phyloP scores from a whole-genome alignment of 2,113 vertebrate genomes.

The Mungos mungo region DNA sequence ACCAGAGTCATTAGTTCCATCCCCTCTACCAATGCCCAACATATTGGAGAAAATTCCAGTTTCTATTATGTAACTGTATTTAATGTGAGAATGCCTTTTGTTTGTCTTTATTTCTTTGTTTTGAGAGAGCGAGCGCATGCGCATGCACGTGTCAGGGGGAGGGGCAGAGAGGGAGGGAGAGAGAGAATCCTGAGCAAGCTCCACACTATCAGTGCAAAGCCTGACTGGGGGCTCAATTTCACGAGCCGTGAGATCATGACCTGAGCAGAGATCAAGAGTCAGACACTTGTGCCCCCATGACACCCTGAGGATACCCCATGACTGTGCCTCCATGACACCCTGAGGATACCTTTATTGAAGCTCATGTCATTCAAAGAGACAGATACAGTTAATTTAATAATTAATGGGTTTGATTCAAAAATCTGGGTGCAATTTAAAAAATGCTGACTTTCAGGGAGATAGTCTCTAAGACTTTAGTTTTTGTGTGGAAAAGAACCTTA shows the following conservation, averaged over 20 bases:
- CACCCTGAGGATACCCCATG: not conserved
- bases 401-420: not conserved
- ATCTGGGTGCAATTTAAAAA: not conserved
- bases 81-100: not conserved
- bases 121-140: no score
- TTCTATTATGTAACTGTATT: not conserved
- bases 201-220: no score
- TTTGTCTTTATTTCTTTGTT: no score
- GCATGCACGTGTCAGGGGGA: no score
- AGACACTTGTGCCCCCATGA: no score
- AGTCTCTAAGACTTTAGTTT: conserved; percentile 66
- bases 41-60: not conserved
- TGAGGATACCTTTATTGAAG: not conserved
- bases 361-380: not conserved
- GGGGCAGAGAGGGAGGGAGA: no score
- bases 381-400: conserved; percentile 57
- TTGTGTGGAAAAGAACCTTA: conserved; percentile 24
- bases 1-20: not conserved
- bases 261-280: no score
- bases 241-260: no score
- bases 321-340: no score
- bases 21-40: not conserved
- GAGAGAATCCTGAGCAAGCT: no score
- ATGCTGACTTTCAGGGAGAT: conserved; percentile 40
- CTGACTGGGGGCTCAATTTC: no score